Conservation (phyloP, 2,113 vertebrate species). For the Aphyosemion australe region DNA sequence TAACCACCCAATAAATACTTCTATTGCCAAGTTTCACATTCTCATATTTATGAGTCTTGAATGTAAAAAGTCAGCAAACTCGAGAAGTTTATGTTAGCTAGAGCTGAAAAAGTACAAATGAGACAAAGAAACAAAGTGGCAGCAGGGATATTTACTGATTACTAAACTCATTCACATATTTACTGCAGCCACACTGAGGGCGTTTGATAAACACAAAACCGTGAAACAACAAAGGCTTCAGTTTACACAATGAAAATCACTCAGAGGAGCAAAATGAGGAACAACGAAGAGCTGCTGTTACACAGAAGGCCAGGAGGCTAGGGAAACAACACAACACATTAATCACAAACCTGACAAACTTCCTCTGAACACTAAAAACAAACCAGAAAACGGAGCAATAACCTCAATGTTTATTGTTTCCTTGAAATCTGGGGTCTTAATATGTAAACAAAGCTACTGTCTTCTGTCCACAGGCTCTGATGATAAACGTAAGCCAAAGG, state of each 20-base stretch:
- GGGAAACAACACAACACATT: no score
- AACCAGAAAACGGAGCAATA: no score
- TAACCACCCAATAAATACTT: background rate
- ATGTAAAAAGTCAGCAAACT: background rate
- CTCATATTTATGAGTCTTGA: background rate
- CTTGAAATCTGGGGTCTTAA: no score
- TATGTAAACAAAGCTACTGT: background rate
- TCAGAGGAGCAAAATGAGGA: background rate
- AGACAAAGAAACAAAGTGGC: background rate
- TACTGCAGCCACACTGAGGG: background rate
- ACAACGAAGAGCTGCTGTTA: background rate
- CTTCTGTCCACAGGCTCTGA: background rate
- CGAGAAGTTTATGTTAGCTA: background rate
- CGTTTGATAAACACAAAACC: background rate
- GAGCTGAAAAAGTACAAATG: background rate
- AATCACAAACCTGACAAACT: no score
- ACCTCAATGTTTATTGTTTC: no score
- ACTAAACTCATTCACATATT: no score
- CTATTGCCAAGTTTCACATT: background rate
- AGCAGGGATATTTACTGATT: background rate
- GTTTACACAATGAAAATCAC: background rate
- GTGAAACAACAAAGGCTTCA: background rate
- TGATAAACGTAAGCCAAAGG: background rate
- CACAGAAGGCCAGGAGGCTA: no score
- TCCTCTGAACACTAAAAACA: no score